Evolutionary conservation across 2,797 vertebrate genomes (phyloP).

Genomic region (Sorex maritimensis): DNA sequence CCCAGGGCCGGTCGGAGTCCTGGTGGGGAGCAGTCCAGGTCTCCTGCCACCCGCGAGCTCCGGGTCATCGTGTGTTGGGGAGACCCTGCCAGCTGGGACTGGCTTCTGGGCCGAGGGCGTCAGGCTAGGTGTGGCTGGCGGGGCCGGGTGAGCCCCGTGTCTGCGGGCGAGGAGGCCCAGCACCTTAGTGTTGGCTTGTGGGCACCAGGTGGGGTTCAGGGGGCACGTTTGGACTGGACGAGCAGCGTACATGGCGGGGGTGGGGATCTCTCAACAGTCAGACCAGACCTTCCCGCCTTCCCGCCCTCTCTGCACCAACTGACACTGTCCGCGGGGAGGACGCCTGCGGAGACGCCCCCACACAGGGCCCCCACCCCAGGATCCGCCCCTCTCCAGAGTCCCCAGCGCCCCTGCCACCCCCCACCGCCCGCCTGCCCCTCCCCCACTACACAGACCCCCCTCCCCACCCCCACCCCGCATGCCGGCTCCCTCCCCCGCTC

Average conservation of each 20-base stretch:
- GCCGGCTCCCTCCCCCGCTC: conserved; percentile 67
- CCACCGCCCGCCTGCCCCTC: too few species aligned
- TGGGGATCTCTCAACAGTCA: background rate
- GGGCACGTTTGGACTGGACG: too few species aligned
- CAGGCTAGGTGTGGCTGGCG: background rate
- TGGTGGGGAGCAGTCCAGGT: fast-evolving
- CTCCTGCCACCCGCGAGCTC: background rate
- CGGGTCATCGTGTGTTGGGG: background rate
- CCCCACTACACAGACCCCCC: too few species aligned
- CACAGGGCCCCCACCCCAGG: too few species aligned
- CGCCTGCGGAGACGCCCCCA: background rate
- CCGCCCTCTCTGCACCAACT: background rate
- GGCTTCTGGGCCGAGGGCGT: background rate
- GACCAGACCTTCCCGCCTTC: background rate
- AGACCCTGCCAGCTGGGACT: background rate
- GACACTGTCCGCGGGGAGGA: conserved; percentile 11
- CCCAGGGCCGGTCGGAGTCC: background rate
- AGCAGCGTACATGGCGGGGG: background rate
- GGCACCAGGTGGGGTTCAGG: background rate
- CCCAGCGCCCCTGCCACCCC: too few species aligned
- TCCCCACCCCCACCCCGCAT: background rate
- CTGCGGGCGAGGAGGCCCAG: background rate
- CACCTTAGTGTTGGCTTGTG: background rate
- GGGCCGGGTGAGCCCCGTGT: background rate
- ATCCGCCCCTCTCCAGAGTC: too few species aligned